These are phyloP conservation scores for Coelopa frigida DNA, from an alignment of 1,140 invertebrate species.

Conservation along the genomic window DNA sequence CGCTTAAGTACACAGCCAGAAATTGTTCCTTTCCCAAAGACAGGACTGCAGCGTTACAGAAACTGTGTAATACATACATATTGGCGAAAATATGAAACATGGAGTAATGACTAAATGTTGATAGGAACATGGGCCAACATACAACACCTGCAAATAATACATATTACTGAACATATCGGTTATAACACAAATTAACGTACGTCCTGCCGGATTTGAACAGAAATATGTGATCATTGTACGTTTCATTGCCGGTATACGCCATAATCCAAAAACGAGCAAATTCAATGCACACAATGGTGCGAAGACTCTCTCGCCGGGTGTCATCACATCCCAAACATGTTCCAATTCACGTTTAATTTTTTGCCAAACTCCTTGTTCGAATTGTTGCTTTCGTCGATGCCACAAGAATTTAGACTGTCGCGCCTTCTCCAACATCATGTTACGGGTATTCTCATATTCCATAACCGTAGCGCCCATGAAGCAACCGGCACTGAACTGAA, in stretches of 20 bases:
- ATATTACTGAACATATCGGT: slow-evolving; percentile 6
- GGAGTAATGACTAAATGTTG: slow-evolving; percentile 89
- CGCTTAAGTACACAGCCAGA: slow-evolving; percentile 79
- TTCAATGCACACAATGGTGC: slow-evolving; percentile 73
- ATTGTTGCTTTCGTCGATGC: slow-evolving; percentile 21
- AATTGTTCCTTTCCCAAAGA: slow-evolving; percentile 88
- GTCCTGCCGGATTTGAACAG: slow-evolving; percentile 67
- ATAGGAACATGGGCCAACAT: slow-evolving; percentile 84
- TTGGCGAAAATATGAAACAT: slow-evolving; percentile 80
- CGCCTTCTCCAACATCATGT: slow-evolving; percentile 53
- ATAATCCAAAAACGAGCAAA: slow-evolving; percentile 71
- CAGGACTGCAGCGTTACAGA: slow-evolving; percentile 58
- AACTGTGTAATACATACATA: slow-evolving; percentile 94
- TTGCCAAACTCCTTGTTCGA: slow-evolving; percentile 20
- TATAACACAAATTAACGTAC: slow-evolving; percentile 47
- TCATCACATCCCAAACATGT: slow-evolving; percentile 67
- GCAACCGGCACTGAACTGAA: slow-evolving; percentile 59
- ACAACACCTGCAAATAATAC: slow-evolving; percentile 52
- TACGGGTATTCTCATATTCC: slow-evolving; percentile 78
- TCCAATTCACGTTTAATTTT: slow-evolving; percentile 43
- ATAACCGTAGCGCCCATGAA: slow-evolving; percentile 71
- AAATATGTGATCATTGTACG: slow-evolving; percentile 79
- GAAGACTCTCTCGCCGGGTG: slow-evolving; percentile 71
- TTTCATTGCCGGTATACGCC: slow-evolving; percentile 69
- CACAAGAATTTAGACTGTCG: slow-evolving; percentile 48